phyloP scores from a whole-genome alignment of 2,113 vertebrate species.

The Zosterops lateralis region DNA sequence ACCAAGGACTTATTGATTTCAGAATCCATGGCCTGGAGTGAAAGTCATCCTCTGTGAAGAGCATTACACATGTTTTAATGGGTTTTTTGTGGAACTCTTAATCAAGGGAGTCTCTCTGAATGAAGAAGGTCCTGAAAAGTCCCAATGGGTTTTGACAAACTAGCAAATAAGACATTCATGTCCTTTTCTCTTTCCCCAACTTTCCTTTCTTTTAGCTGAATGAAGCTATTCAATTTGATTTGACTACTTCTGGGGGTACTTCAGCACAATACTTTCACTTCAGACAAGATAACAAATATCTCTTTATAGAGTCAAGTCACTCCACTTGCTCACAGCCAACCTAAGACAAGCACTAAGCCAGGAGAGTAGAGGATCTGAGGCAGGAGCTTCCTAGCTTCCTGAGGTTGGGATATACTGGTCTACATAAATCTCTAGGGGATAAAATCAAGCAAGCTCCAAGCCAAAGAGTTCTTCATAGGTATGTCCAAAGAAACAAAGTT shows the following conservation, averaged over 20 bases:
- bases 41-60: background rate
- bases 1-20: background rate
- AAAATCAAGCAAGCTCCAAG: background rate
- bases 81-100: background rate
- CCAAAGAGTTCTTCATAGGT: background rate
- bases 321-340: background rate
- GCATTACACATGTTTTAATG: background rate
- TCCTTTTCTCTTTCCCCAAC: background rate
- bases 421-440: background rate
- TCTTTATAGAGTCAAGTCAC: background rate
- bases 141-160: background rate
- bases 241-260: background rate
- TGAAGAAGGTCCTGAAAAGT: background rate
- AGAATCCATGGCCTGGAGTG: background rate
- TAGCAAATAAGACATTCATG: background rate
- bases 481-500: background rate
- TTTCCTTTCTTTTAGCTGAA: background rate
- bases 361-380: background rate
- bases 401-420: background rate
- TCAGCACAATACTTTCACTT: background rate
- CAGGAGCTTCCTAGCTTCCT: background rate
- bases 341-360: background rate
- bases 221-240: background rate
- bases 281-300: background rate
- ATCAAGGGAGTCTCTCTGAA: background rate